Evolutionary conservation across 1,140 invertebrate genomes (phyloP), one percentile per base, ranked within the genome.

Genomic region (Drosophila kikkawai): DNA sequence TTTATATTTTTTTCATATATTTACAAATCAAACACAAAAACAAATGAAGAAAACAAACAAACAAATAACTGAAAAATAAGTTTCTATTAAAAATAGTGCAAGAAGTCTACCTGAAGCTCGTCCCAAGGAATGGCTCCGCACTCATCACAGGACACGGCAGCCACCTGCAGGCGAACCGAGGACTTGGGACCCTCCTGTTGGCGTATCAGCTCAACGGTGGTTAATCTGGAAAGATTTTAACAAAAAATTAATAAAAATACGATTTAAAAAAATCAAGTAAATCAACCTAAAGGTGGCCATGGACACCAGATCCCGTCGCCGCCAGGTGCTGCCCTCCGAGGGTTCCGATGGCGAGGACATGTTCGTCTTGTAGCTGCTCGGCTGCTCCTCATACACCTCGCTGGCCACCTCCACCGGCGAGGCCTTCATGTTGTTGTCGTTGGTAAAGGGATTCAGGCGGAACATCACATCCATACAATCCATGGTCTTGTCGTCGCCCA

Each of bases 101-200:
- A 48, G 7, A 55, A 26, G 29, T 76, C 9, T 64, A 98, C 97
- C 96, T 98, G 97, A 94, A 99, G 97, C 93, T 98, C 97, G 91
- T 98, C 97, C 96, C 97, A 98, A 5, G 96, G 96, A 91, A 98
- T 98, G 50, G 97, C 96, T 8, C 95, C 95, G 91, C 97, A 98
- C 92, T 98, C 97, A 78, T 97, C 96, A 55, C 95, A 95, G 13
- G 93, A 94, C 9, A 98, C 93, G 80, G 97, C 96, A 8, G 96
- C 95, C 13, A 97, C 95, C 85, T 97, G 96, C 22, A 97, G 84
- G 81, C 97, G 96, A 9, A 98, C 94, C 0, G 95, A 93, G 0
- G 97, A 96, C n/a, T 94, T 94, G 56, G 96, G 95, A 5, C 96
- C 96, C n/a, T 93, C 92, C 42, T 96, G 97, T 92, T 98, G 96